phyloP scores from a whole-genome alignment of 2,797 vertebrate species.

The Graptemys geographica region DNA sequence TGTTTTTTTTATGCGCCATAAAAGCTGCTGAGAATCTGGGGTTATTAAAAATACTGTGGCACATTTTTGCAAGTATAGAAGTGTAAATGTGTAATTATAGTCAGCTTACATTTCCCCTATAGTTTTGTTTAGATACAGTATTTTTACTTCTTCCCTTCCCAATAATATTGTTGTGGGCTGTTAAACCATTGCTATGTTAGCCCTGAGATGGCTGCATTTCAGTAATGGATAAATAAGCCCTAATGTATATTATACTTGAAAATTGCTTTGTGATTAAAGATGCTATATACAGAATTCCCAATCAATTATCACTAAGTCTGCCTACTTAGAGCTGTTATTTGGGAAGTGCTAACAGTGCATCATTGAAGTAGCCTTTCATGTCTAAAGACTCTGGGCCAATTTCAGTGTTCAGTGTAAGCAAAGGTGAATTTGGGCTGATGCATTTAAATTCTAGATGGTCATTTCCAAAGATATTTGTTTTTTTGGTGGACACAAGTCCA shows the following conservation, averaged over 20 bases:
- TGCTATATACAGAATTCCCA: neutral
- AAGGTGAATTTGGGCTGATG: neutral
- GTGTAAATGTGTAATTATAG: conserved; percentile 1
- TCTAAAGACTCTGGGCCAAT: neutral
- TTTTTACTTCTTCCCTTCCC: conserved; percentile 27
- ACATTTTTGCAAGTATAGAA: neutral
- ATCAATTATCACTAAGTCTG: conserved; percentile 23
- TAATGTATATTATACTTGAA: neutral
- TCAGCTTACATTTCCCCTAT: neutral
- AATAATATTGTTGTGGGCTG: neutral
- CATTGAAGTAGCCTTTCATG: neutral
- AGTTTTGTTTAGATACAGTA: conserved; percentile 31
- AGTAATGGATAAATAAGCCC: neutral
- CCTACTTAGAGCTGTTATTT: conserved; percentile 17
- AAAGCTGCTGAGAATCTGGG: neutral
- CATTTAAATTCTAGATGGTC: neutral
- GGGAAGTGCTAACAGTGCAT: neutral
- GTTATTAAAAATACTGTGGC: conserved; percentile 2
- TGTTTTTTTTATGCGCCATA: neutral
- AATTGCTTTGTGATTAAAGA: neutral
- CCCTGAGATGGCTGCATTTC: neutral
- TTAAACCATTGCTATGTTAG: neutral
- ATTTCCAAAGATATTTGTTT: neutral
- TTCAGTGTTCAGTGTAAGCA: neutral
- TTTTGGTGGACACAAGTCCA: neutral